These are phyloP conservation scores for Emydura subglobosa DNA, from an alignment of 2,113 vertebrate genomes.

Conservation along the genomic window DNA sequence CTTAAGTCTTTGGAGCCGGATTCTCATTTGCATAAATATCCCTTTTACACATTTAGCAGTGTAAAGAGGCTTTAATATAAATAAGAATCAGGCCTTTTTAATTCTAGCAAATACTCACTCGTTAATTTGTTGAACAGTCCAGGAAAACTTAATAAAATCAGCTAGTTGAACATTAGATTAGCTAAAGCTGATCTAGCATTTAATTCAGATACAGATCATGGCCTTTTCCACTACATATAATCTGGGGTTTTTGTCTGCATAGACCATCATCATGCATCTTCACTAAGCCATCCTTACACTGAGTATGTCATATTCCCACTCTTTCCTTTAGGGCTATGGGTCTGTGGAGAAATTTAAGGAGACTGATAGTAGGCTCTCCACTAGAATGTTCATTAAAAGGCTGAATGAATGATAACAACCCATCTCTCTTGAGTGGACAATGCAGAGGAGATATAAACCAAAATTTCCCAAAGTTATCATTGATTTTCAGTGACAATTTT, in stretches of 20 bases:
- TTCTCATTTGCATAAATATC: background rate
- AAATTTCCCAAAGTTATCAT: background rate
- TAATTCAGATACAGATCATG: constrained; percentile 32
- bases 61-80: background rate
- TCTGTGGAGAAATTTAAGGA: constrained; percentile 31
- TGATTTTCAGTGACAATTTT: background rate
- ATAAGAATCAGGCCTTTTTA: background rate
- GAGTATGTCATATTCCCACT: background rate
- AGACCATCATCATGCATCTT: constrained; percentile 17
- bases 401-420: constrained; percentile 3
- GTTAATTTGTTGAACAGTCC: background rate
- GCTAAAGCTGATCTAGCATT: constrained; percentile 28
- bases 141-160: constrained; percentile 9
- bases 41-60: background rate
- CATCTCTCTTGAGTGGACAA: background rate
- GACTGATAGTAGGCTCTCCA: background rate
- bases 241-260: constrained; percentile 27
- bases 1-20: background rate
- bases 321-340: background rate
- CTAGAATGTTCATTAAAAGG: constrained; percentile 26
- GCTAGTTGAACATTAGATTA: constrained; percentile 9
- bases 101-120: background rate
- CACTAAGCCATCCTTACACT: constrained; percentile 6
- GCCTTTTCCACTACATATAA: background rate
- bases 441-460: background rate